Conservation (phyloP, 2,888 invertebrate genomes). For the Ophion costatus region DNA sequence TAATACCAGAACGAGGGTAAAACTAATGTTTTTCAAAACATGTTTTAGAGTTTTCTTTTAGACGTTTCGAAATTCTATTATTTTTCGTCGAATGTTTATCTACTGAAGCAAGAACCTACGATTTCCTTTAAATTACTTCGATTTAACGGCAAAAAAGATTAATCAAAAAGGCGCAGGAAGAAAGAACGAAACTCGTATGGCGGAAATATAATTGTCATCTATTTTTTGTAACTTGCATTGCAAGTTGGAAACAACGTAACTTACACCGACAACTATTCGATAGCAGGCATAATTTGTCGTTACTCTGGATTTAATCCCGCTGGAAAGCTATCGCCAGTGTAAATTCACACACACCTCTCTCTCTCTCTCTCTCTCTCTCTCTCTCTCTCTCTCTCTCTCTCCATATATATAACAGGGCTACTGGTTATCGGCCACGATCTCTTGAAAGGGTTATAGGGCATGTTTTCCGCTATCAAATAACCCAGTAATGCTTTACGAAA, state of each 20-base stretch:
- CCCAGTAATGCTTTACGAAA: too few species aligned
- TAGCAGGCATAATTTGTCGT: slow-evolving; percentile 14
- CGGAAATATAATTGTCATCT: slow-evolving; percentile 58
- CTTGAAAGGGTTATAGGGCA: too few species aligned
- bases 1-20: too few species aligned
- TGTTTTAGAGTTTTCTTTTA: too few species aligned
- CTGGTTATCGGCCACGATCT: too few species aligned
- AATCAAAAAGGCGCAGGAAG: neutral
- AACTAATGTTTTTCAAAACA: too few species aligned
- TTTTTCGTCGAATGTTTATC: too few species aligned
- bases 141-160: neutral
- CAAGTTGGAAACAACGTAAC: slow-evolving; percentile 40
- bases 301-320: neutral
- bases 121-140: neutral
- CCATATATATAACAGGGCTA: slow-evolving; percentile 25
- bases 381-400: too few species aligned
- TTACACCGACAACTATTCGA: slow-evolving; percentile 33
- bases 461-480: too few species aligned
- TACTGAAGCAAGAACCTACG: neutral
- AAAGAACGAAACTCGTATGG: slow-evolving; percentile 41
- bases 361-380: too few species aligned
- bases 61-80: too few species aligned
- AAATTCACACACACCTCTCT: slow-evolving; percentile 7
- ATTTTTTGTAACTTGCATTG: slow-evolving; percentile 49
- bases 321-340: slow-evolving; percentile 15